These are phyloP conservation scores for Neopipo cinnamomea DNA, from an alignment of 2,113 vertebrate species.

Conservation along the genomic window DNA sequence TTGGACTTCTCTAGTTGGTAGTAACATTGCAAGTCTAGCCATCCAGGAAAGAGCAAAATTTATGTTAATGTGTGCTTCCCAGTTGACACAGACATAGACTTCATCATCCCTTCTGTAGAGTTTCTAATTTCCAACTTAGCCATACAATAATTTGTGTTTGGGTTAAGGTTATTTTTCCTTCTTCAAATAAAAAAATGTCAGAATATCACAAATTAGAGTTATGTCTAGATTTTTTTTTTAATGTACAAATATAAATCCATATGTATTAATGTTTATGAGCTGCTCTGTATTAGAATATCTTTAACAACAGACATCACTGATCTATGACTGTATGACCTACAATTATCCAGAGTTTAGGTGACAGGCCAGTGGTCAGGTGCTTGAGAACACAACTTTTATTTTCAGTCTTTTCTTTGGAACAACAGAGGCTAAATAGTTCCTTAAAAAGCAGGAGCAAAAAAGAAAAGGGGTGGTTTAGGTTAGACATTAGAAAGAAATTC, in stretches of 20 bases:
- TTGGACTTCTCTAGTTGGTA: not conserved
- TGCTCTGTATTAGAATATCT: not conserved
- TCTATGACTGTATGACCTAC: not conserved
- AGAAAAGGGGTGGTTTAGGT: not conserved
- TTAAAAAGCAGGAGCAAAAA: not conserved
- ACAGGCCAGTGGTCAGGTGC: not conserved
- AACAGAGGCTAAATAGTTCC: not conserved
- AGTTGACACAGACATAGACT: not conserved
- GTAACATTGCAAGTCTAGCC: not conserved
- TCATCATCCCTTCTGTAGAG: not conserved
- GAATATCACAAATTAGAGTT: not conserved
- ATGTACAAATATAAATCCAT: not conserved
- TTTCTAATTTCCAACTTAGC: not conserved
- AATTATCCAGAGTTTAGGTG: not conserved
- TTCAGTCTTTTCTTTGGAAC: not conserved
- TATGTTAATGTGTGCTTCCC: not conserved
- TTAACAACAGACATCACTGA: not conserved
- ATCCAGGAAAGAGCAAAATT: constrained; percentile 7
- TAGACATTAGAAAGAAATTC: not conserved
- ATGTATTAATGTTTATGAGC: not conserved
- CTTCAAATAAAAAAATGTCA: not conserved
- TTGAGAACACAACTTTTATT: not conserved
- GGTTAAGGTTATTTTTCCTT: not conserved
- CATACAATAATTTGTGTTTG: not conserved
- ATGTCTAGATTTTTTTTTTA: not conserved